Evolutionary conservation across 2,113 vertebrate genomes (phyloP), one percentile per base, ranked within the genome.

Genomic region (Phaetusa simplex): DNA sequence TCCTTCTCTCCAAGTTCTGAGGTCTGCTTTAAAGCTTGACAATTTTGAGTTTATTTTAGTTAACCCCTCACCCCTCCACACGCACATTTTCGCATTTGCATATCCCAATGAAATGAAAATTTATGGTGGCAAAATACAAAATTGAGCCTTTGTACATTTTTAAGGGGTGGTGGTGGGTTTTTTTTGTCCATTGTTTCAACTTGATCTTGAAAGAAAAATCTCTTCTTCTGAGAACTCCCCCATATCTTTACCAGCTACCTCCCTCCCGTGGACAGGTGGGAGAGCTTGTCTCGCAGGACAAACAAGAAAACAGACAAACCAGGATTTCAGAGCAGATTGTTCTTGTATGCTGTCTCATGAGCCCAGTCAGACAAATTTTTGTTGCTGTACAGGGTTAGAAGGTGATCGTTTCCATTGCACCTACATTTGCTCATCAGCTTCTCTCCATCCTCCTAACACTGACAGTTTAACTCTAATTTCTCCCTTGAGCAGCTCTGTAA

Each of bases 91-190:
- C 38, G 14, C 21, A 42, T 71, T 74, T 2, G 1, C 11, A 22
- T 61, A n/a, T 2, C 2, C 12, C n/a, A 81, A 16, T 22, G 11
- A 71, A 94, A 62, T 43, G 6, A 67, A 83, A 34, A 77, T n/a
- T 34, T 64, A 42, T 42, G 38, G 24, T 26, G 13, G 8, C 16
- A 86, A 67, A 94, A 76, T 20, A 64, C 2, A 45, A 82, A 87
- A 45, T 21, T 50, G 19, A 74, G 70, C 12, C 30, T 64, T 76
- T 59, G 13, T 36, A 45, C 19, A 12, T 80, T 49, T 90, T 86
- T 58, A 79, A 80, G 19, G n/a, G 66, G 21, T 5, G 11, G 4
- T 24, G 18, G 12, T 64, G 14, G 2, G 0, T 0, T 9, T 69
- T 67, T 53, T n/a, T 24, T 3, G 42, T 74, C 38, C 27, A 19